Conservation (phyloP, 1,140 invertebrate genomes). For the Drosophila prosaltans region DNA sequence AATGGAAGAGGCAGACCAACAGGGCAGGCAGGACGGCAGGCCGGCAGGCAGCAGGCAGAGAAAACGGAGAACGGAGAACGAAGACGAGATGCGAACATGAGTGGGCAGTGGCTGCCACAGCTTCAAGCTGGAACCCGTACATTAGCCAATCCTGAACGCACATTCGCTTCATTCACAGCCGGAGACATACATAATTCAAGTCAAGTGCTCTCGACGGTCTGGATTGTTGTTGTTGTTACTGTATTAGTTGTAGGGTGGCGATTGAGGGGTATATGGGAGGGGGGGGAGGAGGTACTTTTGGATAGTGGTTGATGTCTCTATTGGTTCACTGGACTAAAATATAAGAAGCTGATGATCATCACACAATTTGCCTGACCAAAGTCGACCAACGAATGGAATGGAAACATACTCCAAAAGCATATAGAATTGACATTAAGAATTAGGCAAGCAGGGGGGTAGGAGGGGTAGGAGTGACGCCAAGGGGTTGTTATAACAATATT, state of each 20-base stretch:
- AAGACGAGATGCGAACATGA: constrained; percentile 50
- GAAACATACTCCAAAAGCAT: background rate
- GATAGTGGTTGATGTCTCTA: constrained; percentile 72
- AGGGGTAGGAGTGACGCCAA: background rate
- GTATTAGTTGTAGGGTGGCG: background rate
- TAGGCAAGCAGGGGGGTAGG: background rate
- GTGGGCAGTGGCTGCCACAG: constrained; percentile 74
- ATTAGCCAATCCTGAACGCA: constrained; percentile 79
- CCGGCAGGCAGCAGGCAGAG: background rate
- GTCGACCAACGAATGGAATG: background rate
- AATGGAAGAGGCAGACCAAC: background rate
- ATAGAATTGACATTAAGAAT: background rate
- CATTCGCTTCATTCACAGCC: constrained; percentile 77
- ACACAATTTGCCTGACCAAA: constrained; percentile 45
- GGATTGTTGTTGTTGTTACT: constrained; percentile 12
- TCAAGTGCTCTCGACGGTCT: constrained; percentile 5
- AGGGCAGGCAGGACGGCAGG: background rate
- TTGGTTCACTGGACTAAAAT: constrained; percentile 60
- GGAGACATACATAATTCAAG: constrained; percentile 72
- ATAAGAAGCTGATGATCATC: constrained; percentile 35
- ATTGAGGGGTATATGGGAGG: background rate
- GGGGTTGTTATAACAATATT: constrained; percentile 2
- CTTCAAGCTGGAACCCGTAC: constrained; percentile 47
- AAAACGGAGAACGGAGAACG: background rate
- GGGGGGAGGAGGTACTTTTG: constrained; percentile 16